These are phyloP conservation scores for Chanos chanos DNA, from an alignment of 2,797 vertebrate species.

Conservation along the genomic window DNA sequence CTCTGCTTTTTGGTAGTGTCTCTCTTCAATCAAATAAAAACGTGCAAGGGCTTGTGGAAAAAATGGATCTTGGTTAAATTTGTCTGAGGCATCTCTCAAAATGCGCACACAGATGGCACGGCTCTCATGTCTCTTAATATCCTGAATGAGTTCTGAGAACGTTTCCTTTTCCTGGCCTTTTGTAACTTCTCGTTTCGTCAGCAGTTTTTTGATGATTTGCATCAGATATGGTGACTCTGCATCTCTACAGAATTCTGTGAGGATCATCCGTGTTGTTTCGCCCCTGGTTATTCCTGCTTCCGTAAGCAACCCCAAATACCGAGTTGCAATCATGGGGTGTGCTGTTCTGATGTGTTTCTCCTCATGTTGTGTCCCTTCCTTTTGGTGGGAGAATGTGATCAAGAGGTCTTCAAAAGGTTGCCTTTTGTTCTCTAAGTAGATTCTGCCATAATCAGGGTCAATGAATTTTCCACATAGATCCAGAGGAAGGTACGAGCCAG, in stretches of 20 bases:
- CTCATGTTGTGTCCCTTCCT: background rate
- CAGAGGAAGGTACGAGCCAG: constrained; percentile 7
- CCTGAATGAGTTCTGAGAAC: constrained; percentile 16
- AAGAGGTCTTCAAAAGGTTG: constrained; percentile 18
- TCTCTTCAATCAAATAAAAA: constrained; percentile 13
- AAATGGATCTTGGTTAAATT: background rate
- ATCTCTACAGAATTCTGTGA: background rate
- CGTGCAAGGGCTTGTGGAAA: constrained; percentile 35
- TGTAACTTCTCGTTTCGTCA: constrained; percentile 17
- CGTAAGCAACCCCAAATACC: constrained; percentile 15
- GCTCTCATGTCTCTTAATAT: background rate
- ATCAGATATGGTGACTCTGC: background rate
- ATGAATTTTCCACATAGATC: constrained; percentile 9
- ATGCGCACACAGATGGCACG: background rate
- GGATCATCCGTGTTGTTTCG: background rate
- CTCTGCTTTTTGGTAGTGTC: constrained; percentile 4
- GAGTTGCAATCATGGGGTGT: constrained; percentile 13
- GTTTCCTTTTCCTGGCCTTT: constrained; percentile 28
- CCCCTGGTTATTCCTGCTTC: constrained; percentile 9
- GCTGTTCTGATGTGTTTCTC: background rate
- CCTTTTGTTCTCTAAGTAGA: constrained; percentile 20
- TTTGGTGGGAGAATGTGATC: constrained; percentile 11
- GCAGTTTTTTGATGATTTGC: constrained; percentile 12
- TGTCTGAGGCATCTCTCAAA: background rate
- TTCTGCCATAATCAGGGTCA: background rate